Conservation (phyloP, 2,797 vertebrate genomes). For the Aphelocoma californica region DNA sequence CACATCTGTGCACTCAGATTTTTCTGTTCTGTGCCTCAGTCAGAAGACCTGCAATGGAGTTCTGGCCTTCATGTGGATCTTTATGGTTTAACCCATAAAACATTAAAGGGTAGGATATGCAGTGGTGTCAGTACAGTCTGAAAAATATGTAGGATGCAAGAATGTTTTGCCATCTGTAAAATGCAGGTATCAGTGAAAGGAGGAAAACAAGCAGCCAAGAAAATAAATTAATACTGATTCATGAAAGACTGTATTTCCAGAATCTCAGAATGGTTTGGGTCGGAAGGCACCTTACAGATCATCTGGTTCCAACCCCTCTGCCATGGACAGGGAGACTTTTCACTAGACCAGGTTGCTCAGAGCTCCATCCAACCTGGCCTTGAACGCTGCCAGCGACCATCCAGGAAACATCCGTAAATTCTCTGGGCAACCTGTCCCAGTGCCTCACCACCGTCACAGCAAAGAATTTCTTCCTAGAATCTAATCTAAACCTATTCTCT, state of each 20-base stretch:
- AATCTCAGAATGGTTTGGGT: neutral
- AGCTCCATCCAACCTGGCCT: neutral
- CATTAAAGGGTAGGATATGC: neutral
- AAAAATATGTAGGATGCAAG: neutral
- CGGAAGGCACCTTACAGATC: accelerated
- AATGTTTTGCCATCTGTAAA: neutral
- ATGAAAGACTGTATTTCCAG: neutral
- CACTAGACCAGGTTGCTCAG: neutral
- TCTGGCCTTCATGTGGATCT: neutral
- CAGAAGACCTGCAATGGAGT: neutral
- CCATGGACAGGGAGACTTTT: neutral
- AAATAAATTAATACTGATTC: neutral
- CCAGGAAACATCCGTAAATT: too few relatives aligned
- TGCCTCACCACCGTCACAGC: neutral
- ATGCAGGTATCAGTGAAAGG: neutral
- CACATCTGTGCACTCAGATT: neutral
- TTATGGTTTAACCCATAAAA: neutral
- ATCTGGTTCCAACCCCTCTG: neutral
- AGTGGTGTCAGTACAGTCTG: neutral
- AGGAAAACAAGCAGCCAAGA: neutral
- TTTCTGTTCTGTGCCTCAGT: neutral
- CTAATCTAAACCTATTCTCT: neutral
- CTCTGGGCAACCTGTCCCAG: neutral
- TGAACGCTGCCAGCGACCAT: neutral
- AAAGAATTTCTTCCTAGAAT: neutral